These are phyloP conservation scores for Lucinisca nassula DNA, from an alignment of 2,888 invertebrate species.

Conservation along the genomic window DNA sequence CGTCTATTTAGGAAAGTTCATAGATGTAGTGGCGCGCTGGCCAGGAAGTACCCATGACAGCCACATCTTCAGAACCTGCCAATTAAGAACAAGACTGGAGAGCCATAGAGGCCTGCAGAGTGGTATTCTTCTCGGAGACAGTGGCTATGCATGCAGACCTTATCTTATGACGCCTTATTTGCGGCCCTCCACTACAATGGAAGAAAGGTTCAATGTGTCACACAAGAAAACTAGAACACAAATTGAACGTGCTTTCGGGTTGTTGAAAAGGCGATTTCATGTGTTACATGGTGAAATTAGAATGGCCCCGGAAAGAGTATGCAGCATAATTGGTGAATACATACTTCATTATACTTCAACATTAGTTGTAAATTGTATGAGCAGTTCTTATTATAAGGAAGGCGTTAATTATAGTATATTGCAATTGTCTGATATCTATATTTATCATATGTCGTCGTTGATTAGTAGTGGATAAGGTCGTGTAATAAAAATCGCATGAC, in stretches of 20 bases:
- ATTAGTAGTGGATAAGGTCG: too few relatives aligned
- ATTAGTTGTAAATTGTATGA: too few relatives aligned
- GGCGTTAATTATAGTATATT: too few relatives aligned
- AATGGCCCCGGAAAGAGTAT: constrained; percentile 16
- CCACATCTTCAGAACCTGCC: neutral
- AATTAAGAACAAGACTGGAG: neutral
- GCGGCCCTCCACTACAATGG: neutral
- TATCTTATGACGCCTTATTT: constrained; percentile 22
- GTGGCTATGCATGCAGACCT: constrained; percentile 15
- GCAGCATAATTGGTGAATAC: too few relatives aligned
- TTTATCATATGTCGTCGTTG: too few relatives aligned
- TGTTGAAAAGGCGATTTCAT: constrained; percentile 38
- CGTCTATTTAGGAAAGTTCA: constrained; percentile 26
- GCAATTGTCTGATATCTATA: too few relatives aligned
- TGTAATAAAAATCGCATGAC: too few relatives aligned
- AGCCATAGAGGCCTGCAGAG: neutral
- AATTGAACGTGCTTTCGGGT: constrained; percentile 42
- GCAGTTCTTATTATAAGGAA: too few relatives aligned
- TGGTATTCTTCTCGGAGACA: constrained; percentile 20
- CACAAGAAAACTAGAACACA: constrained; percentile 17
- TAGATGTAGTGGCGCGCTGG: constrained; percentile 15
- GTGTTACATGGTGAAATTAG: constrained; percentile 3
- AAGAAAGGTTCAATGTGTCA: constrained; percentile 28
- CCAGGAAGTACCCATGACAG: constrained; percentile 26
- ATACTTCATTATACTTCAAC: too few relatives aligned